Base-by-base conservation (phyloP, 1,140 invertebrate genomes). In the Drosophila kanapiae region DNA sequence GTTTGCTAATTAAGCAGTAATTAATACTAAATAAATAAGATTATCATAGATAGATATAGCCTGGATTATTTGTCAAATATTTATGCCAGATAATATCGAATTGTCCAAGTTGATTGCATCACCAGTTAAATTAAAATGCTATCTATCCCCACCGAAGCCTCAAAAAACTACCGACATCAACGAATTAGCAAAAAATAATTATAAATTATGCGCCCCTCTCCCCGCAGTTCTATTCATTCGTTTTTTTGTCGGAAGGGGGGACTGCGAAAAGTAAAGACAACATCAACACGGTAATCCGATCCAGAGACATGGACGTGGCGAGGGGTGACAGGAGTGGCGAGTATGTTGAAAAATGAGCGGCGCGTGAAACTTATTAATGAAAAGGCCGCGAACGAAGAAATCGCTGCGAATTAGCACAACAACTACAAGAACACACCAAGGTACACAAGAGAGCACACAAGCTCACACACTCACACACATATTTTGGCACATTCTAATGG, bases 331-430 rank as follows among this genome's bases (percentile, higher is more conserved):
- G 83, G 63, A 56, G 42, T 62, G 62, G 62, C 38, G 62, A 43
- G 57, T 43, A 65, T 65, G 74, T 72, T 85, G 85, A 90, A 91
- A 90, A 91, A 82, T 90, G 86, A 90, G 82, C 86, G 81, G 70
- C 85, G 85, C 85, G 85, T 90, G 85, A 90, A 90, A 90, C 82
- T 90, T 91, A 90, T 91, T 90, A 91, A 90, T 91, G 78, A 85
- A 85, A 90, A 90, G 86, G 78, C 78, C 86, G 78, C 86, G 35
- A 75, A 85, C 40, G 37, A 87, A 78, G 56, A 90, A 78, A 88
- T 88, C 60, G 60, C 82, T 62, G 59, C 64, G 79, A 83, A 84
- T 83, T 84, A 82, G 61, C 72, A 49, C 77, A 80, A 80, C 71
- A 83, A 76, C 81, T 64, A 64, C 29, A 67, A 76, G 40, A 68